Conservation (phyloP, 2,888 invertebrate genomes). For the Vanessa cardui region DNA sequence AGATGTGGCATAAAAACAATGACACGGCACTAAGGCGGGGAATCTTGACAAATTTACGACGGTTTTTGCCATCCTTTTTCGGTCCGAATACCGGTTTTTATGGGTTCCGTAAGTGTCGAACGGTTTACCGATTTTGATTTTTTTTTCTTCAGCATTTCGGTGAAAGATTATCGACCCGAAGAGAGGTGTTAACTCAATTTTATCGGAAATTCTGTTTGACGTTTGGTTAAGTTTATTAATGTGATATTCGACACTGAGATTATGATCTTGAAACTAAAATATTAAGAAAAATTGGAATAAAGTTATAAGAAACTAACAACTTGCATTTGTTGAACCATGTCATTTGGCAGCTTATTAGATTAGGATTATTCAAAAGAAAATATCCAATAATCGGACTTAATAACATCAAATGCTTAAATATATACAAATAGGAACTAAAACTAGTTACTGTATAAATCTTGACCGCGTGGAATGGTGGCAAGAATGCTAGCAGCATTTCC, state of each 20-base stretch:
- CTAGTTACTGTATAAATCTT: no score
- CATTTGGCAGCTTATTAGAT: no score
- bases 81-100: slow-evolving; percentile 38
- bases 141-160: slow-evolving; percentile 46
- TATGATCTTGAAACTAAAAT: slow-evolving; percentile 11
- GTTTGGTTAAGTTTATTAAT: slow-evolving; percentile 35
- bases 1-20: slow-evolving; percentile 27
- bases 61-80: slow-evolving; percentile 46
- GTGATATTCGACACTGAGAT: slow-evolving; percentile 29
- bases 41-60: slow-evolving; percentile 49
- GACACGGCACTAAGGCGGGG: slow-evolving; percentile 36
- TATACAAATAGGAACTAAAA: no score
- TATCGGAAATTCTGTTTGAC: slow-evolving; percentile 46
- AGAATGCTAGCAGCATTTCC: no score
- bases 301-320: no score
- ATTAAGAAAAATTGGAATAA: not conserved
- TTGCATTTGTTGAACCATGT: no score
- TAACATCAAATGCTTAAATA: no score
- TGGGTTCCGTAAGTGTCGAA: slow-evolving; percentile 55
- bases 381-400: no score
- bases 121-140: slow-evolving; percentile 47
- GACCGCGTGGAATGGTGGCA: no score
- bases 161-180: slow-evolving; percentile 56
- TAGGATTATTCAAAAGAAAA: no score
- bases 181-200: slow-evolving; percentile 60